These are phyloP conservation scores for Datnioides undecimradiatus DNA, from an alignment of 2,113 vertebrate genomes.

Conservation along the genomic window DNA sequence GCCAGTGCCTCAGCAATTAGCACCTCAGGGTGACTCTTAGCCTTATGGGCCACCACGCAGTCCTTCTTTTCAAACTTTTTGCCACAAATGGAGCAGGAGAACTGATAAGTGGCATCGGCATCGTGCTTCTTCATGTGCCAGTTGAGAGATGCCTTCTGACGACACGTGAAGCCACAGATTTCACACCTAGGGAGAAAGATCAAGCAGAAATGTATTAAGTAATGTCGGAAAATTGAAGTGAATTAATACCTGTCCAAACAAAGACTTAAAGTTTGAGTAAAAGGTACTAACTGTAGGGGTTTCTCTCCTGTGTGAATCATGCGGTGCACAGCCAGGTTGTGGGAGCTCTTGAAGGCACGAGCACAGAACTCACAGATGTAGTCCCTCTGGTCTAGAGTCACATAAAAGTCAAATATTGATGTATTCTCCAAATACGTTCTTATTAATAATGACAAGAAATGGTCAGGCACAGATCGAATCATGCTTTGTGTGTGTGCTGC, in stretches of 20 bases:
- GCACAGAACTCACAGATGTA: slow-evolving; percentile 99
- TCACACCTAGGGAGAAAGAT: slow-evolving; percentile 87
- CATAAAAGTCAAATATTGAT: slow-evolving; percentile 7
- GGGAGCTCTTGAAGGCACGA: slow-evolving; percentile 98
- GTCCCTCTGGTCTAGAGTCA: slow-evolving; percentile 91
- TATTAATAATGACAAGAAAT: not conserved
- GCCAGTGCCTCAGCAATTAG: slow-evolving; percentile 97
- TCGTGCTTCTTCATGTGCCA: slow-evolving; percentile 99
- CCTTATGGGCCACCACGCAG: slow-evolving; percentile 98
- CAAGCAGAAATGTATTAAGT: not conserved
- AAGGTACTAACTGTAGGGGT: slow-evolving; percentile 92
- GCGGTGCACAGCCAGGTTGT: slow-evolving; percentile 97
- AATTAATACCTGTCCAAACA: not conserved
- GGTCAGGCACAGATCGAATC: not conserved
- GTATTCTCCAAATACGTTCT: not conserved
- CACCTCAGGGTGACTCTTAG: slow-evolving; percentile 97
- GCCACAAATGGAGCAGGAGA: slow-evolving; percentile 97
- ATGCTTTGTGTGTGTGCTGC: not conserved
- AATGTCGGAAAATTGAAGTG: not conserved
- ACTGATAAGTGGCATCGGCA: slow-evolving; percentile 96
- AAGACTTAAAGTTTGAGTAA: not conserved
- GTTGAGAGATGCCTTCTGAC: slow-evolving; percentile 98
- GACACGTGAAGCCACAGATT: slow-evolving; percentile 98
- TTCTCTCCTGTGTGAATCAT: slow-evolving; percentile 99
- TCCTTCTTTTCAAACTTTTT: slow-evolving; percentile 99